Evolutionary conservation across 2,797 vertebrate genomes (phyloP).

Genomic region (Dicrostonyx torquatus): DNA sequence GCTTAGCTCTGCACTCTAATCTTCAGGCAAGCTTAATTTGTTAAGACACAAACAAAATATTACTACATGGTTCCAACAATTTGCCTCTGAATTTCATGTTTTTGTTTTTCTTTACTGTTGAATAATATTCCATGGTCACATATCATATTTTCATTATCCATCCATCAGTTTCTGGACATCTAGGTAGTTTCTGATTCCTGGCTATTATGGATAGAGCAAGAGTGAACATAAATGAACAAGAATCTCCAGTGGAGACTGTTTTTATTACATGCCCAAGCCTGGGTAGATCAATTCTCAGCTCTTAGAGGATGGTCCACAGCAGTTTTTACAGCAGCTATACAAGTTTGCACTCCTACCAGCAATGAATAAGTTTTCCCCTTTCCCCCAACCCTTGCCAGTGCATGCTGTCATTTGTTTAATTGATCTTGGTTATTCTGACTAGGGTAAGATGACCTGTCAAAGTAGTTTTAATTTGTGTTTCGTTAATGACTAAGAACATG

Average conservation of each 20-base stretch:
- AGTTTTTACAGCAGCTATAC: neutral
- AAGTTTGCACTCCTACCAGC: neutral
- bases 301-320: neutral
- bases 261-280: neutral
- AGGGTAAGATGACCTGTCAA: neutral
- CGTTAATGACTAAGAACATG: neutral
- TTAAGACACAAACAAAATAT: too few species aligned
- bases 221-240: neutral
- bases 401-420: neutral
- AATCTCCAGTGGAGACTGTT: neutral
- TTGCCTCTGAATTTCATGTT: neutral
- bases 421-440: neutral
- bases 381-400: neutral
- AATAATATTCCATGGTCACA: neutral
- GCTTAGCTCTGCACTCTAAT: too few species aligned
- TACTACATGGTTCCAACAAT: neutral
- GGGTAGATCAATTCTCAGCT: neutral
- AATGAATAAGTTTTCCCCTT: neutral
- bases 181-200: neutral
- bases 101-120: neutral
- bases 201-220: neutral
- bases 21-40: too few species aligned
- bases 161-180: neutral
- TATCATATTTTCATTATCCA: neutral
- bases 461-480: neutral